Base-by-base conservation (phyloP, 2,888 invertebrate genomes). In the Ligdia adustata region DNA sequence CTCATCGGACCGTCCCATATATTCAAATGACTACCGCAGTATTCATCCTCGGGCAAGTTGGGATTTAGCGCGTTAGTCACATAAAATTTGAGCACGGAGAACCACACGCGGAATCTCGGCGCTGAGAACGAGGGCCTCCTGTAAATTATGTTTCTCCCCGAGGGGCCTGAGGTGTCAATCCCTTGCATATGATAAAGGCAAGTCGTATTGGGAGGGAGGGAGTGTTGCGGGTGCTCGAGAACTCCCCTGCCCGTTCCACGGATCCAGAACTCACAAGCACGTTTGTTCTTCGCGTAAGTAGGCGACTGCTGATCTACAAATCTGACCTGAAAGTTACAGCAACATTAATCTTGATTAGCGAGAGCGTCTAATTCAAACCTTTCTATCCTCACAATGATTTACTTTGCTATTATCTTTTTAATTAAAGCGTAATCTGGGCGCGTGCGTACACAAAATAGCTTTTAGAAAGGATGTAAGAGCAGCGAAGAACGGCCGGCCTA, bases 1-100 rank as follows among this genome's bases (percentile, higher is more conserved):
- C 95, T 92, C 67, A 95, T 90, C 33, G 95, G 95, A 1, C 96
- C 96, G 74, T 97, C 96, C 96, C 96, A 97, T 61, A 97, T 93
- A 84, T 96, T 95, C 64, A 97, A 88, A 85, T 95, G 95, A 55
- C 96, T 96, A 27, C 94, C 93, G 75, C 96, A 97, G 62, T 95
- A 94, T 75, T 95, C 94, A 68, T 94, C 94, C 64, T 92, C 92
- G 1, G 92, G 92, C 59, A 93, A 92, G 64, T 93, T 92, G 4
- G 93, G 92, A 68, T 92, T 92, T 52, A 92, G 82, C 37, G 92
- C 88, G 43, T 92, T 92, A 56, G 94, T 93, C 60, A 95, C 93
- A 86, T 96, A 95, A 83, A 96, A 97, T 88, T 96, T 97, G 60
- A 96, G 91, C 64, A 97, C 93, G 3, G 96, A 96, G 60, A 97